Conservation (phyloP, 2,113 vertebrate genomes). For the Sitta europaea region DNA sequence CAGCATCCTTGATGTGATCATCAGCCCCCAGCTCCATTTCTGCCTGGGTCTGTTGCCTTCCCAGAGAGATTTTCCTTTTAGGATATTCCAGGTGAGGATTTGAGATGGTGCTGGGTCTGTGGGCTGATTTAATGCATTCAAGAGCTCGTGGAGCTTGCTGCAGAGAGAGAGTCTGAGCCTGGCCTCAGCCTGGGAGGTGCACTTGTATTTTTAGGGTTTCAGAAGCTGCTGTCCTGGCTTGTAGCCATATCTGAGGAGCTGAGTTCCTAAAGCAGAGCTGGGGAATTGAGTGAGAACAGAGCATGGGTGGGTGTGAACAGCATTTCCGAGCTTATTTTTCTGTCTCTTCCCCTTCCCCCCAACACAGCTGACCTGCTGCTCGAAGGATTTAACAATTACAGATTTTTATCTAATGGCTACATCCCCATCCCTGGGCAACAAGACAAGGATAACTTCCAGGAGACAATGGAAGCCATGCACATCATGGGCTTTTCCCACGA, state of each 20-base stretch:
- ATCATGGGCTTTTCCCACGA: conserved; percentile 98
- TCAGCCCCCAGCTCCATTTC: neutral
- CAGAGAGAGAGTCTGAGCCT: neutral
- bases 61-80: neutral
- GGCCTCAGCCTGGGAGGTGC: neutral
- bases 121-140: neutral
- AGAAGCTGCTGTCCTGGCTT: neutral
- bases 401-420: conserved; percentile 96
- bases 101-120: neutral
- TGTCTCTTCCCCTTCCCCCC: neutral
- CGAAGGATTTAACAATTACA: conserved; percentile 91
- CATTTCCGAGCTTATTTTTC: neutral
- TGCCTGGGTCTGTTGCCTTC: neutral
- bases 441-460: conserved; percentile 98
- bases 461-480: conserved; percentile 98
- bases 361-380: conserved; percentile 87
- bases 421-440: conserved; percentile 96
- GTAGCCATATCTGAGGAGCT: neutral
- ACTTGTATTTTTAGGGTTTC: neutral
- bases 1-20: neutral
- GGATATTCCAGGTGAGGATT: neutral
- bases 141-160: neutral
- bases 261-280: neutral
- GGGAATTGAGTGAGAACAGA: neutral
- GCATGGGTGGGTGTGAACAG: neutral